These are phyloP conservation scores for Achlya flavicornis DNA, from an alignment of 2,888 invertebrate species.

Conservation along the genomic window DNA sequence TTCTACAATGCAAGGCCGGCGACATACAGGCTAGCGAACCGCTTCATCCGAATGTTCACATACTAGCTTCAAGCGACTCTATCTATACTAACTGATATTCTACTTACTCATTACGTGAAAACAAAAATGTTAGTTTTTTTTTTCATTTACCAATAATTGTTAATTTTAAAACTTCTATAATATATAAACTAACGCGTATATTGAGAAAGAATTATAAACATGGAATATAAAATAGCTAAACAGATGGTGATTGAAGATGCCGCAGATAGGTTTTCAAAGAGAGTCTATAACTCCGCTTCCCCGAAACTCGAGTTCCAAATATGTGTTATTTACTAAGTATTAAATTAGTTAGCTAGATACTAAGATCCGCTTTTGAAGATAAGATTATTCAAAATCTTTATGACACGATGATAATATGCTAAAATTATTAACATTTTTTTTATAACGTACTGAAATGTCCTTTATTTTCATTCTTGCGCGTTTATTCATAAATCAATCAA, in stretches of 20 bases:
- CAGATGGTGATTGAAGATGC: neutral
- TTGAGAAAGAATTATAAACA: neutral
- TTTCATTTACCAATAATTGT: neutral
- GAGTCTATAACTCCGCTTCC: neutral
- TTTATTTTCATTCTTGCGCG: slow-evolving; percentile 23
- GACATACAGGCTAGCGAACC: slow-evolving; percentile 64
- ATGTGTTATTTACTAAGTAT: neutral
- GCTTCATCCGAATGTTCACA: slow-evolving; percentile 19
- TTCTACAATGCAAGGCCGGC: slow-evolving; percentile 72
- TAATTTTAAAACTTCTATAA: neutral
- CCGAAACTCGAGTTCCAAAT: neutral
- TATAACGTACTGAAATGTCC: neutral
- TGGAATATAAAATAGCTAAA: neutral
- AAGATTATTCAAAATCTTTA: slow-evolving; percentile 10
- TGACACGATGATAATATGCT: neutral
- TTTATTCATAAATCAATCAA: slow-evolving; percentile 40
- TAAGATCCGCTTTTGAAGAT: slow-evolving; percentile 10
- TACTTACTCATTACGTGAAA: slow-evolving; percentile 14
- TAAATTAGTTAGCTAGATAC: neutral
- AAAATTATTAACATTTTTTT: neutral
- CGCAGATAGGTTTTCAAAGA: neutral
- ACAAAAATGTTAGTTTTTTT: neutral
- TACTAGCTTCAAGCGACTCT: slow-evolving; percentile 8
- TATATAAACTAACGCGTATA: neutral
- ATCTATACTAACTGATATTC: slow-evolving; percentile 26